Evolutionary conservation across 2,888 invertebrate species (phyloP), one percentile per base, ranked within the genome.

Genomic region (Agapostemon virescens): DNA sequence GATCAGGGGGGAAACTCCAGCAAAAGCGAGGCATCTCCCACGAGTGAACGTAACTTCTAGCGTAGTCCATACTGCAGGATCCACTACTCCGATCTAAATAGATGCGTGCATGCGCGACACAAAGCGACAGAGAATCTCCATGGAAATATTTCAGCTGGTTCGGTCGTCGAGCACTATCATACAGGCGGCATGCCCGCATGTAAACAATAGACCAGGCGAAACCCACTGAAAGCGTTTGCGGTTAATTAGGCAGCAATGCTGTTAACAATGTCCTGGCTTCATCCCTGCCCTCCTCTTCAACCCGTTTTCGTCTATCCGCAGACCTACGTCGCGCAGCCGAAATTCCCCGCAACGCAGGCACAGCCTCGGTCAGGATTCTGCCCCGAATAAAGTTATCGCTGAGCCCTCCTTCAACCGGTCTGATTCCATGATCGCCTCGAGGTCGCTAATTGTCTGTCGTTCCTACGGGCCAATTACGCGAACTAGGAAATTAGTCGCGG

Each of bases 161-260:
- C 81, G 84, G 85, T 84, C 84, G 82, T 84, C 83, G 79, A 86
- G 87, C 77, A 82, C 85, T 86, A 86, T 86, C 85, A 85, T 87
- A 87, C 82, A 84, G 83, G 82, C 79, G 78, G 82, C 84, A 83
- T 81, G 82, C 85, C 86, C 86, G 86, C 86, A 84, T 86, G 88
- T 88, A 86, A 89, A 90, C 89, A 89, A 89, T 89, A 85, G 86
- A 85, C 85, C 82, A 82, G 70, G 87, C 84, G 86, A 87, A 86
- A 88, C 84, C 86, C 83, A 84, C 86, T 85, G 85, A 88, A 89
- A 89, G 87, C 87, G 86, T 89, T 88, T 88, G 87, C 86, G 88
- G 91, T 91, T 91, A 91, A 92, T 91, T 91, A 91, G 89, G 82
- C 87, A 88, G 86, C 86, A 88, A 89, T 89, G 87, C 88, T 86